These are phyloP conservation scores for Drosophila arizonae DNA, from an alignment of 1,140 invertebrate genomes.

Conservation along the genomic window DNA sequence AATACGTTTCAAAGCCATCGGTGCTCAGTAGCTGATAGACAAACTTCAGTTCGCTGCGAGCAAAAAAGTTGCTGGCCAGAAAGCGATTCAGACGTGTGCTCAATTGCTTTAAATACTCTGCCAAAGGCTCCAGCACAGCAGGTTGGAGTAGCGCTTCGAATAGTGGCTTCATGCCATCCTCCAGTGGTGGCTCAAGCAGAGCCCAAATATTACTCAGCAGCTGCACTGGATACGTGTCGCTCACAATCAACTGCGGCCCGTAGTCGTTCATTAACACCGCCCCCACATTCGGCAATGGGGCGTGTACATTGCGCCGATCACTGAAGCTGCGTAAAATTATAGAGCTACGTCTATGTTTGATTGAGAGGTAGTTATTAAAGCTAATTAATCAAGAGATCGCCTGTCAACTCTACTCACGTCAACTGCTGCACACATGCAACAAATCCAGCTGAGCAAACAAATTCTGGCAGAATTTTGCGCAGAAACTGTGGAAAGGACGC, in stretches of 20 bases:
- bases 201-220: conserved; percentile 68
- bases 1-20: conserved; percentile 59
- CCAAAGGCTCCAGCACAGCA: conserved; percentile 56
- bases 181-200: conserved; percentile 48
- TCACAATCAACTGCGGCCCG: conserved; percentile 71
- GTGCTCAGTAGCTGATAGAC: conserved; percentile 68
- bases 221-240: conserved; percentile 72
- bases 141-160: conserved; percentile 57
- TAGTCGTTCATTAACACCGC: conserved; percentile 65
- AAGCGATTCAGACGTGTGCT: conserved; percentile 54
- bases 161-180: conserved; percentile 38
- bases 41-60: conserved; percentile 70
- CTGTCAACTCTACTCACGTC: conserved; percentile 52
- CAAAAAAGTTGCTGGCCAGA: conserved; percentile 73
- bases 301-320: conserved; percentile 68
- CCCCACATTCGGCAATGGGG: conserved; percentile 75
- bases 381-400: conserved; percentile 14
- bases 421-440: conserved; percentile 52
- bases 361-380: conserved; percentile 51
- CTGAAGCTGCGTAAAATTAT: conserved; percentile 58
- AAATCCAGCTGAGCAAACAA: conserved; percentile 62
- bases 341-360: conserved; percentile 52
- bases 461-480: conserved; percentile 62
- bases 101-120: conserved; percentile 54
- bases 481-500: conserved; percentile 51